phyloP scores from a whole-genome alignment of 2,888 invertebrate genomes.

The Cryptocephalus moraei region DNA sequence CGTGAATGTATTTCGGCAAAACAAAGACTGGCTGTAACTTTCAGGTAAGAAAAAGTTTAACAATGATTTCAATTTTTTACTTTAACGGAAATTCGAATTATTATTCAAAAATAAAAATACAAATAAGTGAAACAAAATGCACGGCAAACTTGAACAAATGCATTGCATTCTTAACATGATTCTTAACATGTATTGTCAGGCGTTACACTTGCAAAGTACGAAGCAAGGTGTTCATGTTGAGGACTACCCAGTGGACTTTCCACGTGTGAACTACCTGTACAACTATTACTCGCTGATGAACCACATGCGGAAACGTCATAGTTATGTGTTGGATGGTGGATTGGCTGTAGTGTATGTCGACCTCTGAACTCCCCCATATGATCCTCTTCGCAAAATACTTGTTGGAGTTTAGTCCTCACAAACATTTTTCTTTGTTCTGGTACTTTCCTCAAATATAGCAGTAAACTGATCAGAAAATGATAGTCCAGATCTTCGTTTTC shows the following conservation, averaged over 20 bases:
- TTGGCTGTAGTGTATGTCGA: background rate
- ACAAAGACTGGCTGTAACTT: background rate
- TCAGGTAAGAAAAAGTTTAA: background rate
- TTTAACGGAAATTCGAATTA: too few species aligned
- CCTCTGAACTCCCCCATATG: background rate
- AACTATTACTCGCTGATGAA: background rate
- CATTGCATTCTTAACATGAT: too few species aligned
- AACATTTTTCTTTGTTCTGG: background rate
- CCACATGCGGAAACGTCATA: background rate
- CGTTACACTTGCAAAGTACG: background rate
- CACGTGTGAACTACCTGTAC: too few species aligned
- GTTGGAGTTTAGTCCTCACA: background rate
- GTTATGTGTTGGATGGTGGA: background rate
- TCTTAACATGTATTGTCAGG: too few species aligned
- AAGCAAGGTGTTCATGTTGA: background rate
- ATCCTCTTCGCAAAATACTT: background rate
- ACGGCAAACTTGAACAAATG: background rate
- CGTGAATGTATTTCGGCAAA: conserved; percentile 2
- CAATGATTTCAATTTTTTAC: background rate
- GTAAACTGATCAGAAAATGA: too few species aligned
- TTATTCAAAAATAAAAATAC: too few species aligned
- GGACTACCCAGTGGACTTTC: background rate
- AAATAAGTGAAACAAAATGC: background rate
- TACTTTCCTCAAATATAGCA: too few species aligned
- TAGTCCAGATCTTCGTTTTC: too few species aligned